phyloP scores from a whole-genome alignment of 1,140 invertebrate species.

The Branchinecta lindahli region DNA sequence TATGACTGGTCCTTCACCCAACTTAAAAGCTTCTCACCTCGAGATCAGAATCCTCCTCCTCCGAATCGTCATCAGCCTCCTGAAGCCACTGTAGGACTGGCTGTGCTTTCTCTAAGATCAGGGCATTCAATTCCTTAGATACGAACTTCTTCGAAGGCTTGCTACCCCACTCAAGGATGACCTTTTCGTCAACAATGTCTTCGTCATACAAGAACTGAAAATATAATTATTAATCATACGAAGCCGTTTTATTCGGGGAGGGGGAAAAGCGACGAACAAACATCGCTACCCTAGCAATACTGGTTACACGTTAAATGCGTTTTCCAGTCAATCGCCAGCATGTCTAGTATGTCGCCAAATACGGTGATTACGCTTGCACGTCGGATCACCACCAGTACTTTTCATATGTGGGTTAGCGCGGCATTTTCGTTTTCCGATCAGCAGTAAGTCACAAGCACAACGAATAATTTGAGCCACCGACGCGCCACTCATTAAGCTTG shows the following conservation, averaged over 20 bases:
- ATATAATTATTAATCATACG: conserved; percentile 13
- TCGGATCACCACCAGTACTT: too few species aligned
- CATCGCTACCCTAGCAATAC: conserved; percentile 10
- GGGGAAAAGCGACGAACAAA: background rate
- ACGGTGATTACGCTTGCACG: conserved; percentile 12
- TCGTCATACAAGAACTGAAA: conserved; percentile 73
- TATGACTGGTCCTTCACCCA: too few species aligned
- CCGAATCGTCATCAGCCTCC: conserved; percentile 78
- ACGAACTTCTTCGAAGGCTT: conserved; percentile 92
- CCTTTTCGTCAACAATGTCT: conserved; percentile 88
- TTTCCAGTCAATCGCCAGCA: background rate
- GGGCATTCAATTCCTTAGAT: conserved; percentile 68
- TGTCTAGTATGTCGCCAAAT: conserved; percentile 23
- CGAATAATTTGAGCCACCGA: too few species aligned
- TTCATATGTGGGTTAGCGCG: too few species aligned
- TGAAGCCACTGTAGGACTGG: conserved; percentile 93
- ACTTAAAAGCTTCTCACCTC: conserved; percentile 34
- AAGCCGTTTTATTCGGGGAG: background rate
- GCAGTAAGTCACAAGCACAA: too few species aligned
- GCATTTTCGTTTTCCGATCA: too few species aligned
- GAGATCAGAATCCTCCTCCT: conserved; percentile 49
- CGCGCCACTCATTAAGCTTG: too few species aligned
- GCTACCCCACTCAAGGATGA: conserved; percentile 80
- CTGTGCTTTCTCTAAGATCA: conserved; percentile 79
- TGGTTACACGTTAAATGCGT: background rate